A percentile compares a stretch with the other conserved stretches of the same genome.
phyloP scores from a whole-genome alignment of 1,140 invertebrate genomes.

The Meteorus sp. region DNA sequence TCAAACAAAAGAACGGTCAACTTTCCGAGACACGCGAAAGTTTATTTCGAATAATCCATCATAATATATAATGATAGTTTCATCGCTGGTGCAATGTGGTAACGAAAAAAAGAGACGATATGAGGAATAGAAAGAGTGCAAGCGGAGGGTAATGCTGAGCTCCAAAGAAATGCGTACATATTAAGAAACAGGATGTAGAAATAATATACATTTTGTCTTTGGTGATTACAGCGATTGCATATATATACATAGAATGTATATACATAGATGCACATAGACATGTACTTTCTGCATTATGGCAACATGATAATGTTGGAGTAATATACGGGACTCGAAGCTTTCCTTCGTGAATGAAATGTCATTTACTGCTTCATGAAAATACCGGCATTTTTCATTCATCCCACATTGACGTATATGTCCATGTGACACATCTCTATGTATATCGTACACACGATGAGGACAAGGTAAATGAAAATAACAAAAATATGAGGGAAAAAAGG shows the following conservation, averaged over 20 bases:
- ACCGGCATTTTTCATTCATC: constrained; percentile 31
- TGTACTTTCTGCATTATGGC: constrained; percentile 24
- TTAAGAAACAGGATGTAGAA: constrained; percentile 38
- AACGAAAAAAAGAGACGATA: neutral
- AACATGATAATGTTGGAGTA: constrained; percentile 38
- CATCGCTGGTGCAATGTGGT: neutral
- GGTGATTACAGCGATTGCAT: constrained; percentile 22
- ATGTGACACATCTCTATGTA: neutral
- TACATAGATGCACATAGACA: neutral
- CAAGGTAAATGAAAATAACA: too few species aligned
- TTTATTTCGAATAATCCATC: neutral
- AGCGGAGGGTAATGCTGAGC: constrained; percentile 7
- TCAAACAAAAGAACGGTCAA: too few species aligned
- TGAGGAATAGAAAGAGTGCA: neutral
- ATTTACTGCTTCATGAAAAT: constrained; percentile 34
- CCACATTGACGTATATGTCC: neutral
- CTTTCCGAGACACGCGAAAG: too few species aligned
- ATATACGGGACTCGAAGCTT: constrained; percentile 26
- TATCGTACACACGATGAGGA: neutral
- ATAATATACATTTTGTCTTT: constrained; percentile 40
- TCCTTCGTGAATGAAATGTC: constrained; percentile 42
- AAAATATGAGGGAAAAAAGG: too few species aligned
- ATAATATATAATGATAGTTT: neutral
- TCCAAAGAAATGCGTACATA: constrained; percentile 27
- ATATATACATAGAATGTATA: neutral